Percentiles rank a stretch among this genome's conserved stretches.
Evolutionary conservation across 1,140 invertebrate species (phyloP).

Genomic region (Melipona quadrifasciata): DNA sequence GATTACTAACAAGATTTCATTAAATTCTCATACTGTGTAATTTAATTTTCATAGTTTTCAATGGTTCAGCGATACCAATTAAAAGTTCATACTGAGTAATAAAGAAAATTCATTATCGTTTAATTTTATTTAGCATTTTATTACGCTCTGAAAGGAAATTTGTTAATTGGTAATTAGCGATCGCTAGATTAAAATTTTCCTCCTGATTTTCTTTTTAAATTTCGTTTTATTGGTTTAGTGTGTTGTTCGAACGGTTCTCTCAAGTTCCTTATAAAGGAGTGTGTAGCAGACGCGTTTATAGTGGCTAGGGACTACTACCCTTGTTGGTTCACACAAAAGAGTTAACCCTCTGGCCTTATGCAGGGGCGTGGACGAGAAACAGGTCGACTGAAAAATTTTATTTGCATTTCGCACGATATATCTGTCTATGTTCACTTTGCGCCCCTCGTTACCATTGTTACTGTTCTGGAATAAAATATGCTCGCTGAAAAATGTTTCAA

Average conservation of each 20-base stretch:
- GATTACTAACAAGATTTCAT: too few species aligned
- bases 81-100: not conserved
- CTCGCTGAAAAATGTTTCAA: not conserved
- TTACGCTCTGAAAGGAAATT: too few species aligned
- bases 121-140: too few species aligned
- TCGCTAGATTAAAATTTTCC: not conserved
- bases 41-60: too few species aligned
- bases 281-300: slow-evolving; percentile 25
- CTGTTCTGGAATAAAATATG: not conserved
- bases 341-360: slow-evolving; percentile 31
- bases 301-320: slow-evolving; percentile 25
- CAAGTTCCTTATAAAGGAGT: slow-evolving; percentile 1
- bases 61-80: too few species aligned
- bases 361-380: slow-evolving; percentile 40
- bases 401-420: slow-evolving; percentile 41
- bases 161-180: not conserved
- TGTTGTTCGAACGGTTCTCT: not conserved
- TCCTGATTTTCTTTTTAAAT: not conserved
- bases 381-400: slow-evolving; percentile 51
- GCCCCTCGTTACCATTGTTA: not conserved
- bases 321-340: slow-evolving; percentile 32
- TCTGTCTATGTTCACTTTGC: not conserved
- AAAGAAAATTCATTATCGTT: not conserved
- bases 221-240: not conserved
- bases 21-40: too few species aligned